These are phyloP conservation scores for Diplodus sargus DNA, from an alignment of 2,797 vertebrate species.

Conservation along the genomic window DNA sequence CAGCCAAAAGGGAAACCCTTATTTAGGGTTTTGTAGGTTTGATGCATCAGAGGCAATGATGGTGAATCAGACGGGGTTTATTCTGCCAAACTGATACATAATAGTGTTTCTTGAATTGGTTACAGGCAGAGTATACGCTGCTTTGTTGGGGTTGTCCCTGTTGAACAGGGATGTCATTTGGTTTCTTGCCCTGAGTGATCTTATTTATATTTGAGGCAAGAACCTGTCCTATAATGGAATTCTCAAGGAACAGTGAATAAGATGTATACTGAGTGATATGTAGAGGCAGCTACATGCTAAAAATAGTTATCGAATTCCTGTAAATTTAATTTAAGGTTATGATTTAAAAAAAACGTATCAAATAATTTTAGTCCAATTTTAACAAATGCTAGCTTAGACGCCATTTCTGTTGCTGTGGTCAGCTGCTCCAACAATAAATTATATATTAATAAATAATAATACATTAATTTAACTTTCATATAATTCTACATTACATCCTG, in stretches of 20 bases:
- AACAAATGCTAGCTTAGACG: not conserved
- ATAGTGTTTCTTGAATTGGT: not conserved
- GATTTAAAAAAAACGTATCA: not conserved
- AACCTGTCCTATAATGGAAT: not conserved
- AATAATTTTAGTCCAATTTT: too few relatives aligned
- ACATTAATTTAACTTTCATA: not conserved
- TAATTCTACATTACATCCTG: not conserved
- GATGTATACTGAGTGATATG: not conserved
- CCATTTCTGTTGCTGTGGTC: not conserved
- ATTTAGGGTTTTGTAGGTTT: constrained; percentile 9
- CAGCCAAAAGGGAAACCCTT: constrained; percentile 42
- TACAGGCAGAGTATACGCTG: not conserved
- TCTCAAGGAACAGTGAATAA: not conserved
- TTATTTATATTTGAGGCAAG: not conserved
- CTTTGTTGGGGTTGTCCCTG: not conserved
- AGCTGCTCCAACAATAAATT: not conserved
- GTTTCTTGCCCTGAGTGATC: not conserved
- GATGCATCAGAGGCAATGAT: not conserved
- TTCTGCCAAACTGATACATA: not conserved
- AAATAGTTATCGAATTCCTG: not conserved
- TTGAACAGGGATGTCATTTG: not conserved
- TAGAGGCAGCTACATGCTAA: not conserved
- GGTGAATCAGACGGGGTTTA: constrained; percentile 5
- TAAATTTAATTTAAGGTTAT: not conserved
- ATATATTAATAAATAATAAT: not conserved